These are phyloP conservation scores for Anagrus nilaparvatae DNA, from an alignment of 1,140 invertebrate species.

Conservation along the genomic window DNA sequence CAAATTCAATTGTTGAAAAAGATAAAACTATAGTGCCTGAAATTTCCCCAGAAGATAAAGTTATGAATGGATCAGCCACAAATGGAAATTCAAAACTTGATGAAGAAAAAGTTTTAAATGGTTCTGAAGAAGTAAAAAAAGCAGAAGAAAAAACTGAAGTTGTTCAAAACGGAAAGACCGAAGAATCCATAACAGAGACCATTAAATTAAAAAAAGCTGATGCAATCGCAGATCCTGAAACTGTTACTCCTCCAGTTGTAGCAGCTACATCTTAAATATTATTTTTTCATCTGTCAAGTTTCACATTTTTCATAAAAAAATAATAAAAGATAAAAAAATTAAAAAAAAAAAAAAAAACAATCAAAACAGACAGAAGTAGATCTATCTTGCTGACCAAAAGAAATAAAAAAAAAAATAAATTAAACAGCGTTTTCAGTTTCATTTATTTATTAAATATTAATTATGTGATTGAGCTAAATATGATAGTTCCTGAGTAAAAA, in stretches of 20 bases:
- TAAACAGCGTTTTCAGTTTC: too few relatives aligned
- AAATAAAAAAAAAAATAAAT: too few relatives aligned
- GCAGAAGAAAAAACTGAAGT: slow-evolving; percentile 16
- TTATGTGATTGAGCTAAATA: too few relatives aligned
- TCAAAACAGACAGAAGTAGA: too few relatives aligned
- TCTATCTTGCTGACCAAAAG: too few relatives aligned
- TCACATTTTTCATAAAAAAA: too few relatives aligned
- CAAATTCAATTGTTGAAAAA: neutral
- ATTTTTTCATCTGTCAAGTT: too few relatives aligned
- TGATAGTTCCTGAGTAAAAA: too few relatives aligned
- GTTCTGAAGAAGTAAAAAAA: slow-evolving; percentile 9
- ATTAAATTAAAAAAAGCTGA: slow-evolving; percentile 36
- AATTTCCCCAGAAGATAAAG: slow-evolving; percentile 1
- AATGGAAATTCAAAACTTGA: slow-evolving; percentile 20
- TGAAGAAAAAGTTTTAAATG: slow-evolving; percentile 1
- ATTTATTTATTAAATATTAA: too few relatives aligned
- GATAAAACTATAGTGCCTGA: neutral
- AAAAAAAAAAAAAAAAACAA: too few relatives aligned
- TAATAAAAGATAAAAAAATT: too few relatives aligned
- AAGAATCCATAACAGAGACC: slow-evolving; percentile 36
- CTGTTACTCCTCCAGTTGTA: slow-evolving; percentile 34
- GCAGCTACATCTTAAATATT: slow-evolving; percentile 42
- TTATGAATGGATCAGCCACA: slow-evolving; percentile 24
- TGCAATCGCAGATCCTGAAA: slow-evolving; percentile 33
- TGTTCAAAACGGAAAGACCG: slow-evolving; percentile 20